Conservation (phyloP, 2,113 vertebrate species). For the Lipophrys pholis region DNA sequence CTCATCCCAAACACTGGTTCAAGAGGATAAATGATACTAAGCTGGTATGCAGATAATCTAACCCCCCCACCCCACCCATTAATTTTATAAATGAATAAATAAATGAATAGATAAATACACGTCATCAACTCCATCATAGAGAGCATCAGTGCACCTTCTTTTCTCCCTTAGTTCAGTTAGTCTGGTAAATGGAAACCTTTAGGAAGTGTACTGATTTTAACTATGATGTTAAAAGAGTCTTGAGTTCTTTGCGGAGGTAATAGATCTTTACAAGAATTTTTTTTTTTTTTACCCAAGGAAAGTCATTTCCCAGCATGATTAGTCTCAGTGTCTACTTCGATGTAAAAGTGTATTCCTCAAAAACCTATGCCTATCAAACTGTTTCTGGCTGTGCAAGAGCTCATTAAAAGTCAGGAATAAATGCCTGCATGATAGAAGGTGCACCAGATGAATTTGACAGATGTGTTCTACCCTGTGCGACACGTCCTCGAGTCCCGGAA, state of each 20-base stretch:
- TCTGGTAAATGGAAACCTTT: not conserved
- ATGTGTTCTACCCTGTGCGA: constrained; percentile 51
- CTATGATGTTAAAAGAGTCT: not conserved
- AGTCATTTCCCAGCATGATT: not conserved
- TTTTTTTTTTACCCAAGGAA: not conserved
- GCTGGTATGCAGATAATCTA: constrained; percentile 65
- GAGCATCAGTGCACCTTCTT: not conserved
- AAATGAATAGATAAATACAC: too few relatives aligned
- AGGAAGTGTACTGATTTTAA: not conserved
- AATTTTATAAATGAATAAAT: too few relatives aligned
- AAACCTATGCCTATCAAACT: constrained; percentile 13
- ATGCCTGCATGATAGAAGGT: constrained; percentile 17
- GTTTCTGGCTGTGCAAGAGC: constrained; percentile 37
- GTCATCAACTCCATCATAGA: constrained; percentile 4
- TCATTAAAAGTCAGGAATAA: constrained; percentile 55
- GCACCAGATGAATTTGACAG: constrained; percentile 26
- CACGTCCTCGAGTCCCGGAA: constrained; percentile 41
- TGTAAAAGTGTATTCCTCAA: constrained; percentile 7
- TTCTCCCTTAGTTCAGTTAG: not conserved
- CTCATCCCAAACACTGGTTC: constrained; percentile 28
- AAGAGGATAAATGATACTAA: constrained; percentile 60
- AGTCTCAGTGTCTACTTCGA: not conserved
- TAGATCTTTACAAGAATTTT: not conserved
- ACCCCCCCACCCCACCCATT: constrained; percentile 15
- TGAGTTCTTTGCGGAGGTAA: not conserved